Percentiles rank a stretch among this genome's conserved stretches.
Evolutionary conservation across 2,797 vertebrate genomes (phyloP).

Genomic region (Gadopsis bispinosus): DNA sequence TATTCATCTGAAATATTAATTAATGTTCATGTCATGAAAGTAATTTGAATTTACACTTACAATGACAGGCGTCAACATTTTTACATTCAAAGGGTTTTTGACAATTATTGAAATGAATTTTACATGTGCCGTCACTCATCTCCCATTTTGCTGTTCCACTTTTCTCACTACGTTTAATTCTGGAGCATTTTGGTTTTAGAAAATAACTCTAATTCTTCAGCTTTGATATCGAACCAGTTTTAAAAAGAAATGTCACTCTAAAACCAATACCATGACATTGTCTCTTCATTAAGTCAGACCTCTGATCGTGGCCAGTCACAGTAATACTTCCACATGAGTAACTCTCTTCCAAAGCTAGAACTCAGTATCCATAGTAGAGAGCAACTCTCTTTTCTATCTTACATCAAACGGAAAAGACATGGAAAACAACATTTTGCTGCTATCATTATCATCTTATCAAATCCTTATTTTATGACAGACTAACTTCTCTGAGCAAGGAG

Average conservation of each 20-base stretch:
- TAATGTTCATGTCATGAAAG: slow-evolving; percentile 16
- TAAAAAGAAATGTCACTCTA: slow-evolving; percentile 31
- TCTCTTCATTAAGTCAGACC: slow-evolving; percentile 50
- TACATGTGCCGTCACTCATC: background rate
- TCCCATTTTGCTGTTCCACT: slow-evolving; percentile 40
- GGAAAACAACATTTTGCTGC: slow-evolving; percentile 26
- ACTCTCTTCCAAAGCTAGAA: slow-evolving; percentile 28
- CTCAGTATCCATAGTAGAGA: slow-evolving; percentile 12
- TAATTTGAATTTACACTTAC: slow-evolving; percentile 9
- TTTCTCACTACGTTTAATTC: slow-evolving; percentile 15
- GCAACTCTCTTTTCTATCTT: background rate
- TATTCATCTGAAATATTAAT: slow-evolving; percentile 9
- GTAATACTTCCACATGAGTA: slow-evolving; percentile 33
- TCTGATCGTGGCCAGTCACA: slow-evolving; percentile 58
- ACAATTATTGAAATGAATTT: slow-evolving; percentile 15
- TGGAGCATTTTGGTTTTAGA: slow-evolving; percentile 19
- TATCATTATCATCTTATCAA: slow-evolving; percentile 42
- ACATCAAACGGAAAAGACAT: slow-evolving; percentile 59
- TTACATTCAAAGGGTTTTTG: background rate
- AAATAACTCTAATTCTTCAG: slow-evolving; percentile 50
- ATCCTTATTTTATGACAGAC: slow-evolving; percentile 42
- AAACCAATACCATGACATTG: slow-evolving; percentile 42
- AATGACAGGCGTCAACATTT: slow-evolving; percentile 11
- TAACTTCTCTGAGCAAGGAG: slow-evolving; percentile 27
- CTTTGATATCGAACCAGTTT: slow-evolving; percentile 49